Base-by-base conservation (phyloP, 53 echinoderm and acorn worm species). In the Henricia sp. region DNA sequence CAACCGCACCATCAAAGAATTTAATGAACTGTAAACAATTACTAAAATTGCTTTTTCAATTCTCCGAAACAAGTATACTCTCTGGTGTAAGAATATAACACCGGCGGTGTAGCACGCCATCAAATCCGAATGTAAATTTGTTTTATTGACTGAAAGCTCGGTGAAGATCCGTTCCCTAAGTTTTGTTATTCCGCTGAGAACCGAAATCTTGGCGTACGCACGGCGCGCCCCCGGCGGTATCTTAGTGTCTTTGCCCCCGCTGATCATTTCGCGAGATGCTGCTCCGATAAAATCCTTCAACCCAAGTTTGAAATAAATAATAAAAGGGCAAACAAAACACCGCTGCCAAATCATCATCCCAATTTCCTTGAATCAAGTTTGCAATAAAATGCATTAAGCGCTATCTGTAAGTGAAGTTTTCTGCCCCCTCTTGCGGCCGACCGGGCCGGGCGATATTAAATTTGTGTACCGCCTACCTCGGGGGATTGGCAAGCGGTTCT, bases 341-440 rank as follows among this genome's bases (percentile, higher is more conserved):
- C 62, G 80, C 80, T 34, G 80, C 80, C 80, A 80, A 80, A 46
- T 42, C 80, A 80, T 80, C 80, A 80, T 44, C 80, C 64, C 80
- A 80, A 80, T 80, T 80, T 80, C n/a, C 28, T 42, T 64, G 80
- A 80, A 80, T 80, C 80, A 80, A 80, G 80, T 80, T 80, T 80
- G 80, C 80, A 80, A 48, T 80, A 80, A 64, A 80, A 27, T 80
- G 46, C 80, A 80, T 80, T 80, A 80, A 80, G 80, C 62, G 64
- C 80, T 57, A 80, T 80, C 80, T 80, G 80, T 63, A 70, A 64
- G 80, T 80, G 80, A 64, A 80, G 80, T 63, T 80, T 36, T 77
- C 40, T 17, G 70, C 38, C 19, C 60, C 77, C 58, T 60, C 80
- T 62, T 35, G 65, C 58, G 63, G 64, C 46, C 63, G 17, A 64